Evolutionary conservation across 2,113 vertebrate genomes (phyloP), one percentile per base, ranked within the genome.

Genomic region (Myocastor coypus): DNA sequence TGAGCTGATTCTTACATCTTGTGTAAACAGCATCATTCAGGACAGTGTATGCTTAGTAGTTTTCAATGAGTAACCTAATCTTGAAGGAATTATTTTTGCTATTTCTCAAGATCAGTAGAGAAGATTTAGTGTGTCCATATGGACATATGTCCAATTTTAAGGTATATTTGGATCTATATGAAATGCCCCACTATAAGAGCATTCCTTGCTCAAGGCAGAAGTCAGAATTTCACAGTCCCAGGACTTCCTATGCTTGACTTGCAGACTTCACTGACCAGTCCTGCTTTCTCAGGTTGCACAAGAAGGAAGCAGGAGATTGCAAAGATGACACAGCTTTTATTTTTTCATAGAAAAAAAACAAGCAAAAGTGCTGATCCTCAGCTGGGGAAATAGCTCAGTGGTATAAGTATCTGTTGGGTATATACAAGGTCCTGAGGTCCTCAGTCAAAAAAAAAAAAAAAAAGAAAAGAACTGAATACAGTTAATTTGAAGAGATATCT

Each of bases 1-100:
- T 24, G 77, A 46, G 22, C 0, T 4, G 57, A 19, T 26, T n/a
- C 12, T 63, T 4, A 50, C 13, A 77, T 2, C 0, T 26, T 1
- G 20, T 46, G 78, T 68, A 5, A 71, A 40, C 0, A 5, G 0
- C 37, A 28, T 68, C 26, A 52, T 73, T 73, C n/a, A 37, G 7
- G 61, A 28, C 26, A 1, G 7, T 90, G 46, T 28, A 12, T 7
- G 11, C 5, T 77, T 32, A 16, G 1, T 61, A 83, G 30, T 1
- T 66, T 50, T 64, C 59, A 42, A 20, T 4, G 50, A 81, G 69
- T 14, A 17, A 24, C 1, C 14, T 24, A 52, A 69, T 9, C 24
- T 93, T n/a, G 55, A 94, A 69, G 28, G 6, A 63, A 32, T 1
- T 4, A 3, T 61, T 61, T 57, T 84, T 52, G 19, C 14, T 69